phyloP scores from a whole-genome alignment of 2,113 vertebrate genomes.

The Callaeas wilsoni region DNA sequence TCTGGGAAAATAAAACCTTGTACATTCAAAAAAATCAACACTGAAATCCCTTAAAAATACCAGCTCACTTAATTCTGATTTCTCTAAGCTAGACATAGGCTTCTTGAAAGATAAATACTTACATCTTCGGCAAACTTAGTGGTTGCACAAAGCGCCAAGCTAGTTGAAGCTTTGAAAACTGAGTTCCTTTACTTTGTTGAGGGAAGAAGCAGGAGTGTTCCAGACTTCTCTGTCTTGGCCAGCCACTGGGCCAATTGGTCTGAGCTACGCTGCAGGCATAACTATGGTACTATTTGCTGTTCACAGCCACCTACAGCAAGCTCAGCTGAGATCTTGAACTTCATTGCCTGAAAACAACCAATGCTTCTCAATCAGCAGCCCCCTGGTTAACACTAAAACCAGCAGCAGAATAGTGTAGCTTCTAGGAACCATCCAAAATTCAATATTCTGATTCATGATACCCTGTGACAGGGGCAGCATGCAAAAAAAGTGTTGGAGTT shows the following conservation, averaged over 20 bases:
- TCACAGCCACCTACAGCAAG: background rate
- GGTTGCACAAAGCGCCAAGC: background rate
- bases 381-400: background rate
- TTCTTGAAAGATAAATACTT: background rate
- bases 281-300: background rate
- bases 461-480: background rate
- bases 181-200: background rate
- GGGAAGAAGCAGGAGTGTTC: background rate
- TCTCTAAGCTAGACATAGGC: background rate
- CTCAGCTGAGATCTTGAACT: background rate
- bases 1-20: background rate
- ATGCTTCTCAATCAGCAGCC: background rate
- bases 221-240: background rate
- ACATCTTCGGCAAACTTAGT: background rate
- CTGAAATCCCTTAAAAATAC: background rate
- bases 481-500: background rate
- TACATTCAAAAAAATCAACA: background rate
- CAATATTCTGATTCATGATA: background rate
- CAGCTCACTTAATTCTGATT: background rate
- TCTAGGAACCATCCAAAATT: background rate
- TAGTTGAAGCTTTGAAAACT: background rate
- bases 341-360: background rate
- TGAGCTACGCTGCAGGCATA: accelerated
- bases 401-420: background rate
- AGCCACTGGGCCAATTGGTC: accelerated